Conservation (phyloP, 2,113 vertebrate genomes). For the Nannospalax galili region DNA sequence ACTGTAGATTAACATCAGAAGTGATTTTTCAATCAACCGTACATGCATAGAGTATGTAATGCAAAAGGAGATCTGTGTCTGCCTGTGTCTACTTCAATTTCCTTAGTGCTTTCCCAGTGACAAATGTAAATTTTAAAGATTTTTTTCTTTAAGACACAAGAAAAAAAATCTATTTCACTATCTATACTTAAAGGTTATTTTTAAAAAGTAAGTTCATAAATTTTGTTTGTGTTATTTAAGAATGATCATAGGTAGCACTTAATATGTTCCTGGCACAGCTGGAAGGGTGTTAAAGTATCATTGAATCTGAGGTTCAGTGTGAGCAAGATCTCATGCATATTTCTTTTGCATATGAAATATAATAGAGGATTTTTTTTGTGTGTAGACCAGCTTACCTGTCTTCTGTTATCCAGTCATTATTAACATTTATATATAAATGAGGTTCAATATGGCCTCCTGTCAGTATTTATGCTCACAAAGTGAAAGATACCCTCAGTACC, state of each 20-base stretch:
- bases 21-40: not conserved
- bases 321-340: not conserved
- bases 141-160: not conserved
- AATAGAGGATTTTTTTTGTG: not conserved
- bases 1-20: not conserved
- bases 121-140: not conserved
- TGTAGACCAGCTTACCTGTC: not conserved
- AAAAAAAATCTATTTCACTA: slow-evolving; percentile 26
- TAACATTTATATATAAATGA: not conserved
- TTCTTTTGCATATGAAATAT: not conserved
- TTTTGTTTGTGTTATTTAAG: slow-evolving; percentile 6
- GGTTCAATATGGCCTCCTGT: not conserved
- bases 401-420: not conserved
- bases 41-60: not conserved
- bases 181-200: not conserved
- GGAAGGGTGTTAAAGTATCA: slow-evolving; percentile 13
- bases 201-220: not conserved
- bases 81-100: not conserved
- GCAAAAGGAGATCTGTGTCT: not conserved
- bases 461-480: not conserved
- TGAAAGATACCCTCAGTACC: not conserved
- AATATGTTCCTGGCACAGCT: not conserved
- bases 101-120: slow-evolving; percentile 1
- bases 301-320: not conserved
- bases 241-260: not conserved